These are phyloP conservation scores for Lamprotornis superbus DNA, from an alignment of 2,113 vertebrate species.

Conservation along the genomic window DNA sequence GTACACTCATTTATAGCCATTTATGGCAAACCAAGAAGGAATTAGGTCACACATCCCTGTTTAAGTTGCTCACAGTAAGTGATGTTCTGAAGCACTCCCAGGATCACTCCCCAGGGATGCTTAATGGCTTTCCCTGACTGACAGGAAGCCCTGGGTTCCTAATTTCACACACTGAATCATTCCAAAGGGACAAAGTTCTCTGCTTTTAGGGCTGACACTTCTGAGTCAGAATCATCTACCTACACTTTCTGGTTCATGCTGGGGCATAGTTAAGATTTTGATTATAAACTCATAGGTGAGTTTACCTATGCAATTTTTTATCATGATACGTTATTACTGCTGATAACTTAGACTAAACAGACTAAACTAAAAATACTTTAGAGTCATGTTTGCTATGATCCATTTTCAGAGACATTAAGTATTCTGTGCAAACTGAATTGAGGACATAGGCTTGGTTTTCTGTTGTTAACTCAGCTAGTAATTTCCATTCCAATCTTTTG, in stretches of 20 bases:
- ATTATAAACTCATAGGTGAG: not conserved
- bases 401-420: not conserved
- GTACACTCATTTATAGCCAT: not conserved
- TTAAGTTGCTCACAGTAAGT: not conserved
- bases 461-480: not conserved
- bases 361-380: not conserved
- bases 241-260: accelerated
- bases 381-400: not conserved
- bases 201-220: not conserved
- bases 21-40: not conserved
- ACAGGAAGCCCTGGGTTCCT: not conserved
- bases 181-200: not conserved
- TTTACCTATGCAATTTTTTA: not conserved
- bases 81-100: not conserved
- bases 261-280: not conserved
- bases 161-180: not conserved
- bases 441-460: not conserved
- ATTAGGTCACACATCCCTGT: not conserved
- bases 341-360: not conserved
- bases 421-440: not conserved
- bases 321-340: not conserved
- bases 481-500: not conserved
- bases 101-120: not conserved
- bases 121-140: not conserved
- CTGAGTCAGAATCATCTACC: not conserved